These are phyloP conservation scores for Aix galericulata DNA, from an alignment of 2,113 vertebrate genomes.

Conservation along the genomic window DNA sequence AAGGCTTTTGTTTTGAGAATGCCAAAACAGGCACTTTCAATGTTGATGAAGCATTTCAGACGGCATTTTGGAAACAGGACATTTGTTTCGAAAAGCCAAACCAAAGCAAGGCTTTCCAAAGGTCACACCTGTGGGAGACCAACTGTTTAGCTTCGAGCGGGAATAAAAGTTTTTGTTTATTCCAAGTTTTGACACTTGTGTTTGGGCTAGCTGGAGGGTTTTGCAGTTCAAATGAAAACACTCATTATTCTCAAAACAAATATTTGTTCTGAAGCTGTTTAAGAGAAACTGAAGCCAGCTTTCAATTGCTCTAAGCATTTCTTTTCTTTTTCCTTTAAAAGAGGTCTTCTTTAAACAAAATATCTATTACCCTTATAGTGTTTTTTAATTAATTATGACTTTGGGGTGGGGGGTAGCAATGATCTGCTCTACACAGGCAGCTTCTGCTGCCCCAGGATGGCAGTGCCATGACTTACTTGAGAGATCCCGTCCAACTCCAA, in stretches of 20 bases:
- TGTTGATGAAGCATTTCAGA: neutral
- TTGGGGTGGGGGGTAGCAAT: neutral
- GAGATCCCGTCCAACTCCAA: slow-evolving; percentile 94
- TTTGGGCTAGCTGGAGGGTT: neutral
- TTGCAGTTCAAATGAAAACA: neutral
- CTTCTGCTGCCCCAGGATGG: rapidly evolving
- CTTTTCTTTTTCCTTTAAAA: neutral
- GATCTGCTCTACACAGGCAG: neutral
- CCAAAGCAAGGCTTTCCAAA: neutral
- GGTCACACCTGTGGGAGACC: neutral
- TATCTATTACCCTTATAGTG: neutral
- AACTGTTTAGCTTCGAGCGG: neutral
- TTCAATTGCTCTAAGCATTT: neutral
- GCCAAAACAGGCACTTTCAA: neutral
- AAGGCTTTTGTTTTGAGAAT: neutral
- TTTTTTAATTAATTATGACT: neutral
- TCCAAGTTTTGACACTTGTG: rapidly evolving
- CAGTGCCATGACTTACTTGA: slow-evolving; percentile 78
- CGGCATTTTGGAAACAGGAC: neutral
- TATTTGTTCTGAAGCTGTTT: neutral
- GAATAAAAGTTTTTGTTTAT: neutral
- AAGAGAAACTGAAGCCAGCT: neutral
- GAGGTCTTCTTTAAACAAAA: neutral
- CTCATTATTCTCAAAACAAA: neutral
- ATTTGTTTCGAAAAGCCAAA: neutral